phyloP scores from a whole-genome alignment of 2,797 vertebrate genomes.

The Microhierax caerulescens region DNA sequence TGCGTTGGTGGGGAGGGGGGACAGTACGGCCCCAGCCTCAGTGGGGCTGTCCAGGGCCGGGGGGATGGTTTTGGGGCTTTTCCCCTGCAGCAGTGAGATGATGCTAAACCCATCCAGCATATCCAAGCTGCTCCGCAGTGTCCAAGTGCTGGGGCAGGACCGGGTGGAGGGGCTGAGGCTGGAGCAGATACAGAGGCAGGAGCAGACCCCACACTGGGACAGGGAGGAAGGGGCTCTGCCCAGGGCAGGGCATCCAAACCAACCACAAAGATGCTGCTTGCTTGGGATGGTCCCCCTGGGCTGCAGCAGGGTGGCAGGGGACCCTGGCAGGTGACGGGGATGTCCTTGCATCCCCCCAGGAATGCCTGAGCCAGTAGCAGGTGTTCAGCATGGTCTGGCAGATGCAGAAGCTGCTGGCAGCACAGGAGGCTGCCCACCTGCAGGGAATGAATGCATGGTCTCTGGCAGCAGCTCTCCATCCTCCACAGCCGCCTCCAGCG shows the following conservation, averaged over 20 bases:
- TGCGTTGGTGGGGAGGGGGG: rapidly evolving
- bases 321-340: rapidly evolving
- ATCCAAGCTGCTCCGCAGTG: neutral
- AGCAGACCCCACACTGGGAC: neutral
- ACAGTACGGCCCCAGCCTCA: rapidly evolving
- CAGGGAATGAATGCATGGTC: conserved; percentile 74
- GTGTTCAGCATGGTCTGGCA: conserved; percentile 78
- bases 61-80: neutral
- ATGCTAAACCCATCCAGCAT: neutral
- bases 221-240: neutral
- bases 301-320: neutral
- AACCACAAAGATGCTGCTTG: neutral
- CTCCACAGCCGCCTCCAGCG: conserved; percentile 76
- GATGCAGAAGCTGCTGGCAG: conserved; percentile 85
- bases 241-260: neutral
- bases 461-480: conserved; percentile 85
- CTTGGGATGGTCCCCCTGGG: neutral
- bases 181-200: rapidly evolving
- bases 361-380: conserved; percentile 80
- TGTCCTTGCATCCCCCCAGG: conserved; percentile 58
- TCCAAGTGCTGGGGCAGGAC: neutral
- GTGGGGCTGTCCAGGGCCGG: rapidly evolving
- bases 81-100: neutral
- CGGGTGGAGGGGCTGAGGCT: neutral
- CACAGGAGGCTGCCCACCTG: conserved; percentile 82